These are phyloP conservation scores for Colinus virginianus DNA, from an alignment of 2,113 vertebrate species.

Conservation along the genomic window DNA sequence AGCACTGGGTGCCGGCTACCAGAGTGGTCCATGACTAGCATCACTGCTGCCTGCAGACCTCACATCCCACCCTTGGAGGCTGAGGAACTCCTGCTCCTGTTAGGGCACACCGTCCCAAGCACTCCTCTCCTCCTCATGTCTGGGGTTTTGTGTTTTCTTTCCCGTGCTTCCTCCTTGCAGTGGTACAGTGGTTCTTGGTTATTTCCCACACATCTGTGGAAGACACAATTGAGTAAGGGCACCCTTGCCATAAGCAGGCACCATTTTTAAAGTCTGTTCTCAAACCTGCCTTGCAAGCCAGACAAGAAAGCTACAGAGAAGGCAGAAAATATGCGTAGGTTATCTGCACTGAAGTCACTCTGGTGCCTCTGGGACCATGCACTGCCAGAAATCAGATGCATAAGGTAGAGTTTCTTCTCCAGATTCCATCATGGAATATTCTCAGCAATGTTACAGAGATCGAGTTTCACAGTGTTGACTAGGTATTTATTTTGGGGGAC, in stretches of 20 bases:
- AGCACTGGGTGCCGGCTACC: neutral
- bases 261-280: neutral
- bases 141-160: neutral
- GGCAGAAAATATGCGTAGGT: neutral
- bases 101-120: neutral
- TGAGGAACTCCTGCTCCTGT: neutral
- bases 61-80: neutral
- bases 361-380: neutral
- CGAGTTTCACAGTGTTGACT: neutral
- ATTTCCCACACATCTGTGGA: neutral
- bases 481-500: neutral
- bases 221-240: neutral
- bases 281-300: neutral
- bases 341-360: neutral
- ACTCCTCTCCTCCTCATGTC: too few relatives aligned
- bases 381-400: neutral
- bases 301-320: neutral
- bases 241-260: neutral
- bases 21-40: neutral
- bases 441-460: rapidly evolving
- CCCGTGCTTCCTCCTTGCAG: neutral
- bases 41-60: neutral
- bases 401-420: neutral
- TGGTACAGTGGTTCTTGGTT: neutral
- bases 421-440: neutral